These are phyloP conservation scores for Macrobrachium nipponense DNA, from an alignment of 1,140 invertebrate species.

Conservation along the genomic window DNA sequence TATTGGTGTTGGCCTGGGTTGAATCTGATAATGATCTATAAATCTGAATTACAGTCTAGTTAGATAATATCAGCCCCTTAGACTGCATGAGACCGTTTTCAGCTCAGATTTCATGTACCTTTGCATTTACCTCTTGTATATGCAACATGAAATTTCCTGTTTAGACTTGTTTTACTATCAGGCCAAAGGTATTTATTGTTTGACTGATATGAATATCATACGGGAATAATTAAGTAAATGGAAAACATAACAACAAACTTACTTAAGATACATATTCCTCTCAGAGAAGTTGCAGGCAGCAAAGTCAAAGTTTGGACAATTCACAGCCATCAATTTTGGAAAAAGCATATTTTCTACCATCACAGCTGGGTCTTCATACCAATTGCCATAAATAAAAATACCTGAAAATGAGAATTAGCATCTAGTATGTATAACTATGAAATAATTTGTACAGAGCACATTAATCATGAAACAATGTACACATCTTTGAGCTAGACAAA, in stretches of 20 bases:
- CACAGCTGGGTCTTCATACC: constrained; percentile 80
- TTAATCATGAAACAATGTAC: neutral
- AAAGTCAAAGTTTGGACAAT: constrained; percentile 93
- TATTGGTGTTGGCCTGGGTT: too few species aligned
- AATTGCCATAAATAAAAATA: constrained; percentile 90
- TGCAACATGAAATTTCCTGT: too few species aligned
- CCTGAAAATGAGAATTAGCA: constrained; percentile 68
- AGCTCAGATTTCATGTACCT: too few species aligned
- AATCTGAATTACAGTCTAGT: too few species aligned
- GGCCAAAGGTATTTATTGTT: too few species aligned
- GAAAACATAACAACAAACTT: constrained; percentile 69
- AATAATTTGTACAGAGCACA: too few species aligned
- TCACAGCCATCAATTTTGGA: constrained; percentile 89
- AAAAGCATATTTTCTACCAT: constrained; percentile 89
- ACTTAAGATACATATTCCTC: constrained; percentile 91
- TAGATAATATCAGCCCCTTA: too few species aligned
- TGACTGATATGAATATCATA: too few species aligned
- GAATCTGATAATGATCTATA: too few species aligned
- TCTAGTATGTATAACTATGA: constrained; percentile 7
- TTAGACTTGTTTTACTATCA: too few species aligned
- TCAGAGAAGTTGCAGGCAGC: constrained; percentile 92
- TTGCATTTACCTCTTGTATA: too few species aligned
- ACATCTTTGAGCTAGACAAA: neutral
- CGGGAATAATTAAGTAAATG: neutral
- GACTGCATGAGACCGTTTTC: too few species aligned